Conservation (phyloP, 2,797 vertebrate genomes). For the Gobionotothen gibberifrons region DNA sequence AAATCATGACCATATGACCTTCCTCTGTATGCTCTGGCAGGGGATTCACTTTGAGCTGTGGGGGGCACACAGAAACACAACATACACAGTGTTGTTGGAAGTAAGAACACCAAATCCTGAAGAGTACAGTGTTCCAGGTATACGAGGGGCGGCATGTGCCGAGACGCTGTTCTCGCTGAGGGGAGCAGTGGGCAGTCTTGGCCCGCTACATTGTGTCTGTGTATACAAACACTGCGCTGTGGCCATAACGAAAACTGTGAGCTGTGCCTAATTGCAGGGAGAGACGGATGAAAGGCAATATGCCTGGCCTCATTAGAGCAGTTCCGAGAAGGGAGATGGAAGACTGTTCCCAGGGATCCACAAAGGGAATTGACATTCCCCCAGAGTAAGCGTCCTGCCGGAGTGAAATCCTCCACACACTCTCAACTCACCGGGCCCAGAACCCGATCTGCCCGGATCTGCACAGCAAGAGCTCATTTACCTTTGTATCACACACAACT, state of each 20-base stretch:
- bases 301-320: constrained; percentile 83
- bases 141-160: constrained; percentile 46
- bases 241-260: constrained; percentile 80
- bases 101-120: constrained; percentile 53
- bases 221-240: constrained; percentile 79
- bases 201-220: constrained; percentile 74
- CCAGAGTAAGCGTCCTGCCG: constrained; percentile 72
- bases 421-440: constrained; percentile 63
- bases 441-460: constrained; percentile 51
- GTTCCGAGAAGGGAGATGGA: constrained; percentile 79
- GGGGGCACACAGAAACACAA: constrained; percentile 66
- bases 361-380: constrained; percentile 83
- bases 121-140: constrained; percentile 62
- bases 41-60: constrained; percentile 61
- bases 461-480: constrained; percentile 68
- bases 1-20: constrained; percentile 85
- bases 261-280: constrained; percentile 81
- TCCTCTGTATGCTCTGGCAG: constrained; percentile 72
- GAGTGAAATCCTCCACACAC: constrained; percentile 73
- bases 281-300: constrained; percentile 84
- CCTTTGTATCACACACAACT: constrained; percentile 68
- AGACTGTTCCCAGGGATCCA: constrained; percentile 81
- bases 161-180: constrained; percentile 39
- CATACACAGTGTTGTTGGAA: constrained; percentile 44
- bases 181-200: constrained; percentile 68